Conservation (phyloP, 2,113 vertebrate species). For the Corydoras sp. region DNA sequence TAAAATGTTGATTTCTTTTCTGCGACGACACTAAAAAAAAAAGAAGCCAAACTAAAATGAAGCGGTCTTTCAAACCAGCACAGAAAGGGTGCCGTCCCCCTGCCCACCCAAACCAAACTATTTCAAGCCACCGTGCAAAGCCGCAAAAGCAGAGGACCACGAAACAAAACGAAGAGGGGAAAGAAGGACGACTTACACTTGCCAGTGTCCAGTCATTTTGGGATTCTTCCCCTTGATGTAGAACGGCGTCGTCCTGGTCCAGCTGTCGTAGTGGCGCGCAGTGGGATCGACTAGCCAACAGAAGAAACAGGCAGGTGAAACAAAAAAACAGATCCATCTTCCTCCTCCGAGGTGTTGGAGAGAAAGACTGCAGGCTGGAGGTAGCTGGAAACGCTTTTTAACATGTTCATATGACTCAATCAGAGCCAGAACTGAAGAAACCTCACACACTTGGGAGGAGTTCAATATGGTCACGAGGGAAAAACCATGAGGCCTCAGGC, state of each 20-base stretch:
- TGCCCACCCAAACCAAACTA: too few species aligned
- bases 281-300: conserved; percentile 45
- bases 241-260: conserved; percentile 31
- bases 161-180: conserved; percentile 37
- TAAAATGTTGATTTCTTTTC: too few species aligned
- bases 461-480: conserved; percentile 45
- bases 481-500: too few species aligned
- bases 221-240: conserved; percentile 35
- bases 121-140: not conserved
- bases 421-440: conserved; percentile 52
- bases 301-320: conserved; percentile 46
- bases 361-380: conserved; percentile 43
- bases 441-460: conserved; percentile 66
- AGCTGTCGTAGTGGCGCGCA: conserved; percentile 46
- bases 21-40: too few species aligned
- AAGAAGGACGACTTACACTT: conserved; percentile 58
- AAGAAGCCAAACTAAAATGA: too few species aligned
- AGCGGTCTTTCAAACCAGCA: too few species aligned
- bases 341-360: conserved; percentile 21
- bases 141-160: not conserved
- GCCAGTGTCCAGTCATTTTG: conserved; percentile 58
- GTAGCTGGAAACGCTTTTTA: conserved; percentile 65
- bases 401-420: conserved; percentile 67
- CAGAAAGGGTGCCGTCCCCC: too few species aligned
- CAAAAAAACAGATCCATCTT: conserved; percentile 29